Percentiles rank a stretch among this genome's conserved stretches.
phyloP scores from a whole-genome alignment of 2,113 vertebrate species.

The Vanacampus margaritifer region DNA sequence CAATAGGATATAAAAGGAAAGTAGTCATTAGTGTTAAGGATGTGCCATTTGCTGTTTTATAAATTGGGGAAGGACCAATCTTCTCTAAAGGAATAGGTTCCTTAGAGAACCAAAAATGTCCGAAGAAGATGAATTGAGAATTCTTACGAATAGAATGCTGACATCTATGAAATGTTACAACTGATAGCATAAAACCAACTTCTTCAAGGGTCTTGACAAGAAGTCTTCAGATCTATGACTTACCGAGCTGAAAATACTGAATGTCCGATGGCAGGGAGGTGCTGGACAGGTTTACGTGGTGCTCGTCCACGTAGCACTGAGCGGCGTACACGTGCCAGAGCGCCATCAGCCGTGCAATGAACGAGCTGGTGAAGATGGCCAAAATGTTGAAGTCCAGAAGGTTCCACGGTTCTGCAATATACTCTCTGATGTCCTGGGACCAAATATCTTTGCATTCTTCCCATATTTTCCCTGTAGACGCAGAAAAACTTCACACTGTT shows the following conservation, averaged over 20 bases:
- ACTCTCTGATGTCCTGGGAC: constrained; percentile 90
- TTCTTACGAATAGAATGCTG: no score
- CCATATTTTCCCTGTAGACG: constrained; percentile 88
- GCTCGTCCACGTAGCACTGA: constrained; percentile 84
- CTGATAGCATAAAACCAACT: not conserved
- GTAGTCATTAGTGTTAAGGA: no score
- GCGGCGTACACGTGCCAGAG: constrained; percentile 92
- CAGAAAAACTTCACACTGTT: constrained; percentile 1
- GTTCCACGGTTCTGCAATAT: constrained; percentile 94
- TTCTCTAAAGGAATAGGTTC: no score
- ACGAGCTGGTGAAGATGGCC: constrained; percentile 90
- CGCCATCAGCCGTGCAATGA: constrained; percentile 92
- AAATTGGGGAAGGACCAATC: no score
- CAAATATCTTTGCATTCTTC: constrained; percentile 94
- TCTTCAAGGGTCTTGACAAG: not conserved
- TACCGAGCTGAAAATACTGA: constrained; percentile 91
- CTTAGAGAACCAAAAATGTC: no score
- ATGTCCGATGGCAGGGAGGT: constrained; percentile 81
- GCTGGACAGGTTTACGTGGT: constrained; percentile 77
- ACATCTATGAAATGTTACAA: not conserved
- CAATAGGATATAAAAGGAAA: no score
- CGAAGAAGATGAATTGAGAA: no score
- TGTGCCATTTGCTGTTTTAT: no score
- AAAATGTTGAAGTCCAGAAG: constrained; percentile 96
- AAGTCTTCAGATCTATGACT: constrained; percentile 20